Evolutionary conservation across 2,797 vertebrate species (phyloP).

Genomic region (Coccyzus lansbergi): DNA sequence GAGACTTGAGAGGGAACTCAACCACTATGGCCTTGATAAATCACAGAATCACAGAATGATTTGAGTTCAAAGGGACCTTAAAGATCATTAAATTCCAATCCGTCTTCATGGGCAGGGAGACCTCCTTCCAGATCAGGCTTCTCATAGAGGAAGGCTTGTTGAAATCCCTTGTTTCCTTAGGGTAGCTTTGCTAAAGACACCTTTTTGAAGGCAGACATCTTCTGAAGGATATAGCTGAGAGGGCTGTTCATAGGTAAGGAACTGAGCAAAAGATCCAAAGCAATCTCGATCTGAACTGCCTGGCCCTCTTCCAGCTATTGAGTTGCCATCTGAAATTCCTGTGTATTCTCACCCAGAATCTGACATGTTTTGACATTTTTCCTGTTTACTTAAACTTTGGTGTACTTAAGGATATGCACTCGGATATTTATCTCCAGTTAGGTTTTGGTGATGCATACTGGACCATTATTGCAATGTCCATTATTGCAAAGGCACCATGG

Average conservation of each 20-base stretch:
- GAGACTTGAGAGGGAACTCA: rapidly evolving
- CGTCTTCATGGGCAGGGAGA: too few relatives aligned
- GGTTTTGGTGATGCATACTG: background rate
- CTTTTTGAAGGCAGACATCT: background rate
- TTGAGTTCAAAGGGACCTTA: too few relatives aligned
- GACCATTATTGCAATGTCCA: background rate
- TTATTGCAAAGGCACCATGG: background rate
- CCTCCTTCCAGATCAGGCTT: background rate
- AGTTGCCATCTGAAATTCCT: background rate
- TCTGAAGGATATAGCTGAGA: background rate
- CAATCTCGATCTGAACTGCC: background rate
- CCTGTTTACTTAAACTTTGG: background rate
- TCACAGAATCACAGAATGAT: background rate
- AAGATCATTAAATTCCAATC: too few relatives aligned
- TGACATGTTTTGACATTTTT: background rate
- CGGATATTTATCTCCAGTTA: background rate
- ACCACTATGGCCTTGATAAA: background rate
- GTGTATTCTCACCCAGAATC: background rate
- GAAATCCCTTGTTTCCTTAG: background rate
- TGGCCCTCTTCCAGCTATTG: background rate
- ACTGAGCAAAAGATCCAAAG: background rate
- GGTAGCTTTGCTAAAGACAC: background rate
- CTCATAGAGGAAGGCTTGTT: background rate
- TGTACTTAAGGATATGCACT: background rate
- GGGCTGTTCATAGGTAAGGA: background rate